Base-by-base conservation (phyloP, 2,113 vertebrate genomes). In the Poecile atricapillus region DNA sequence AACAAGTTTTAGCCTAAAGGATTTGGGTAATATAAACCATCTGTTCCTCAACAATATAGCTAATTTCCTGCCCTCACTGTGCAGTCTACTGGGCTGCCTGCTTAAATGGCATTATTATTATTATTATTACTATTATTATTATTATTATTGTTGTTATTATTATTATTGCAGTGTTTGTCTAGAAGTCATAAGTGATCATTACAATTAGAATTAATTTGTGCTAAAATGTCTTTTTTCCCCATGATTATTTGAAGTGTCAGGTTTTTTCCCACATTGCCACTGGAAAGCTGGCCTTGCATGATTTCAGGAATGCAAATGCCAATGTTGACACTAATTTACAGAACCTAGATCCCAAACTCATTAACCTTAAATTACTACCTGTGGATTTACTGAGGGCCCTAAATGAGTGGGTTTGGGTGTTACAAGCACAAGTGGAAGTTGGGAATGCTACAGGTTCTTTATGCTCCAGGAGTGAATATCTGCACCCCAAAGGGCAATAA, bases 11-110 rank as follows among this genome's bases (percentile, higher is more conserved):
- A 98, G 98, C 98, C 98, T 98, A 98, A 98, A 98, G 98, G 98
- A 97, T 98, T 98, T 98, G 96, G 95, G 59, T 97, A 99, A 99
- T 98, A 94, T 97, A 98, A 99, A 99, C 98, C 99, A 99, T 98
- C 98, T 99, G 99, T 97, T 98, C 98, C 93, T 97, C 98, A 97
- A 98, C 98, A 98, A 98, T 98, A 98, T 97, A 97, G 97, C 97
- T 98, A 97, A 98, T 98, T 98, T 98, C 98, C 98, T 97, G 94
- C 97, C 97, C 91, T 98, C 97, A 95, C 97, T 43, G 31, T 96
- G 85, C 95, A 95, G 95, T 98, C 97, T 98, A 96, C 97, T 96
- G 97, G 96, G 87, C 89, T 97, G 97, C 97, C 89, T 97, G 94
- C 97, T 97, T 97, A 94, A 98, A 95, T 94, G 95, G 75, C 93